These are phyloP conservation scores for Molothrus ater DNA, from an alignment of 2,797 vertebrate species.

Conservation along the genomic window DNA sequence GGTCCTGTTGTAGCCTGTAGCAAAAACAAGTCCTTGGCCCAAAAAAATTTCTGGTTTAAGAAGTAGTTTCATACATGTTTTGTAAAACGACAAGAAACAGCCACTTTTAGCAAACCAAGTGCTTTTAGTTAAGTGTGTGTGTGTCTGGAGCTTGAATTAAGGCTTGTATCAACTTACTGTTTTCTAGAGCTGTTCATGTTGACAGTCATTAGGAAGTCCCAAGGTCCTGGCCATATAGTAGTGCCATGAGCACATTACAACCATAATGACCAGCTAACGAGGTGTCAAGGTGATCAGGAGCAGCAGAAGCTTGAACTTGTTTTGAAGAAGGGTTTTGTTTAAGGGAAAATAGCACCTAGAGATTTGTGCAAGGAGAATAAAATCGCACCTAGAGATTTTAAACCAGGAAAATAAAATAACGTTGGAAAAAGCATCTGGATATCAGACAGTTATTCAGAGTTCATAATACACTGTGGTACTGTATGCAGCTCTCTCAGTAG, in stretches of 20 bases:
- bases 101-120: background rate
- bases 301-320: background rate
- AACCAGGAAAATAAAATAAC: slow-evolving; percentile 42
- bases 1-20: fast-evolving
- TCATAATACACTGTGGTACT: slow-evolving; percentile 59
- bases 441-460: slow-evolving; percentile 14
- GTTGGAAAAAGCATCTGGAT: slow-evolving; percentile 37
- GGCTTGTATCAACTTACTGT: background rate
- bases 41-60: background rate
- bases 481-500: slow-evolving; percentile 52
- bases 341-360: background rate
- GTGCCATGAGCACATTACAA: background rate
- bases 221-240: background rate
- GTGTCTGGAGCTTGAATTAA: background rate
- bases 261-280: background rate
- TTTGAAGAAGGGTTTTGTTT: background rate
- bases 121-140: background rate
- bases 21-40: background rate
- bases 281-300: background rate
- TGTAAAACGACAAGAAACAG: background rate
- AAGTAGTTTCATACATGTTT: background rate
- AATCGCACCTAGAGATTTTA: background rate
- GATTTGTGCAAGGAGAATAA: background rate
- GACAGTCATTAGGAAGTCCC: background rate
- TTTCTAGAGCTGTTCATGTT: background rate